Evolutionary conservation across 2,888 invertebrate genomes (phyloP), one percentile per base, ranked within the genome.

Genomic region (Itoplectis maculator): DNA sequence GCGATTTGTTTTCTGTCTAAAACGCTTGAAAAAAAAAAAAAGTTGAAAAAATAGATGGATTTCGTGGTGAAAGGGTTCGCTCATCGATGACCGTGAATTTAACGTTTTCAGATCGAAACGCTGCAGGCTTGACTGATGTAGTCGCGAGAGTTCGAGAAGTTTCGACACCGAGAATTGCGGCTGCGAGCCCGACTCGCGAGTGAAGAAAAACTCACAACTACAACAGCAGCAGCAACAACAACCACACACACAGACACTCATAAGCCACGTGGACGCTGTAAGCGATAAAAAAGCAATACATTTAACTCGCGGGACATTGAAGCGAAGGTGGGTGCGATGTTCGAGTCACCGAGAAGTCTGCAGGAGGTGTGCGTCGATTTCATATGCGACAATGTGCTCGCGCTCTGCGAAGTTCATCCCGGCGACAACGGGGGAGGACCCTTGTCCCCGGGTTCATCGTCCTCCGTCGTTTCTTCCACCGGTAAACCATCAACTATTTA

Each of bases 281-380:
- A n/a, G n/a, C n/a, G n/a, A 9, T 0, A 20, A 63, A 56, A 13
- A 15, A 23, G 45, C 13, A 13, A 65, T 4, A 63, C 47, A 6
- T 18, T 18, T 65, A 40, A 29, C 56, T 80, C 35, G 11, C 13
- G 4, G 15, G n/a, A 59, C 29, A 15, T 59, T 15, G 56, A 54
- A 70, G 37, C 6, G 54, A 11, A 66, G 4, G 29, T 20, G 11
- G 42, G 90, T 90, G 47, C 23, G 7, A 95, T 95, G 95, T 95
- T 94, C 88, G 95, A 95, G 90, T 95, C 94, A 83, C 95, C 95
- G 51, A 93, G 93, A 88, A 94, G 95, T 82, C 93, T 96, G 73
- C 95, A 95, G 91, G 95, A 95, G 86, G 93, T 94, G 86, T 96
- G 95, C 90, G 93, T 96, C 61, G 95, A 95, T 88, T 94, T 94